phyloP scores from a whole-genome alignment of 2,113 vertebrate genomes.

The Sebastes schlegelii region DNA sequence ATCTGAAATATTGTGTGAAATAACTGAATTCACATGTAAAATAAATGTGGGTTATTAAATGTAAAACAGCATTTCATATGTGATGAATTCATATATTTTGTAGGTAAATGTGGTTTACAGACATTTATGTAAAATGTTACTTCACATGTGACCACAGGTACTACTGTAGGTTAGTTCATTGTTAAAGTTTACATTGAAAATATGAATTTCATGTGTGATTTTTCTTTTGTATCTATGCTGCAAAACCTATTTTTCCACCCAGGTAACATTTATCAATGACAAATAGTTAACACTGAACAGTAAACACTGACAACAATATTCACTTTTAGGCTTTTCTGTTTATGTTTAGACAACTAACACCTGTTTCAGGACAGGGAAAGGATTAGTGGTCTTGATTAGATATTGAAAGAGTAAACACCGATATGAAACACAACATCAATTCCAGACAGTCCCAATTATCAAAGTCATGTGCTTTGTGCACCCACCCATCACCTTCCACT shows the following conservation, averaged over 20 bases:
- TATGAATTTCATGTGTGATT: neutral
- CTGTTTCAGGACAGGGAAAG: neutral
- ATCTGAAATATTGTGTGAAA: neutral
- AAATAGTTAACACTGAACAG: neutral
- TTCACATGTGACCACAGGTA: neutral
- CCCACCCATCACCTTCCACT: neutral
- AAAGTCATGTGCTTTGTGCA: neutral
- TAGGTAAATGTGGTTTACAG: neutral
- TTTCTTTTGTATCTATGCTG: neutral
- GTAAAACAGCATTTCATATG: neutral
- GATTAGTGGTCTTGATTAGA: neutral
- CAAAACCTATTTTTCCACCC: neutral
- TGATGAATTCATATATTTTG: neutral
- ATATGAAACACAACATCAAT: neutral
- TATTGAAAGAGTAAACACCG: slow-evolving; percentile 4
- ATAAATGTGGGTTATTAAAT: neutral
- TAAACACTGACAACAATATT: neutral
- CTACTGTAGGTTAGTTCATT: neutral
- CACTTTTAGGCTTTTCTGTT: neutral
- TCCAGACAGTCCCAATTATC: neutral
- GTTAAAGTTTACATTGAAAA: neutral
- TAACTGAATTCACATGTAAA: neutral
- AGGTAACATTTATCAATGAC: neutral
- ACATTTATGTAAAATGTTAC: neutral
- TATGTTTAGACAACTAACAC: neutral